These are phyloP conservation scores for Deilephila porcellus DNA, from an alignment of 2,888 invertebrate genomes.

Conservation along the genomic window DNA sequence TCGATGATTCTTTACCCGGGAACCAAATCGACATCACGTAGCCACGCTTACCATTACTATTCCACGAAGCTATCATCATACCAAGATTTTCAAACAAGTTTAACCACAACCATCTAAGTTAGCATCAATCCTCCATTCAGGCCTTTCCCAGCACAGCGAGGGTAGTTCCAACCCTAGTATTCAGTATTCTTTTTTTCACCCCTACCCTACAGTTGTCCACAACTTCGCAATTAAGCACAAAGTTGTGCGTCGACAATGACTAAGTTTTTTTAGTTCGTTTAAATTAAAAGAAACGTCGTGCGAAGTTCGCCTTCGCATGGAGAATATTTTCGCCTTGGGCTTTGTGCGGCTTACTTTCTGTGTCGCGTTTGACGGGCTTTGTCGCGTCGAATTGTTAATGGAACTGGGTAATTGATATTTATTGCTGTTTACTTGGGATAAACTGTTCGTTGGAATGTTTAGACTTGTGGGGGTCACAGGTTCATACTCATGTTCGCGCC, in stretches of 20 bases:
- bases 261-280: slow-evolving; percentile 37
- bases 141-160: too few relatives aligned
- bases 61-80: neutral
- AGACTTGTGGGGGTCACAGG: too few relatives aligned
- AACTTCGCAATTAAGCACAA: slow-evolving; percentile 39
- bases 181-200: slow-evolving; percentile 20
- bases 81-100: too few relatives aligned
- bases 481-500: too few relatives aligned
- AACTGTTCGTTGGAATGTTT: too few relatives aligned
- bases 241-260: slow-evolving; percentile 37
- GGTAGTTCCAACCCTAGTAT: too few relatives aligned
- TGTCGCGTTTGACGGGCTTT: neutral
- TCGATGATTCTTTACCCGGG: too few relatives aligned
- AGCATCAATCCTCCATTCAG: too few relatives aligned
- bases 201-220: slow-evolving; percentile 24
- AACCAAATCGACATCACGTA: too few relatives aligned
- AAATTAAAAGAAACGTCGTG: slow-evolving; percentile 46
- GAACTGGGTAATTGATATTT: too few relatives aligned
- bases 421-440: too few relatives aligned
- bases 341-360: slow-evolving; percentile 20
- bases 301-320: slow-evolving; percentile 30
- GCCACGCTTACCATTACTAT: neutral
- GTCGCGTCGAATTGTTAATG: neutral
- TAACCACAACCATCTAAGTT: too few relatives aligned
- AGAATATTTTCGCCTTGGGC: slow-evolving; percentile 38